Conservation (phyloP, 2,888 invertebrate genomes). For the Idaea aversata region DNA sequence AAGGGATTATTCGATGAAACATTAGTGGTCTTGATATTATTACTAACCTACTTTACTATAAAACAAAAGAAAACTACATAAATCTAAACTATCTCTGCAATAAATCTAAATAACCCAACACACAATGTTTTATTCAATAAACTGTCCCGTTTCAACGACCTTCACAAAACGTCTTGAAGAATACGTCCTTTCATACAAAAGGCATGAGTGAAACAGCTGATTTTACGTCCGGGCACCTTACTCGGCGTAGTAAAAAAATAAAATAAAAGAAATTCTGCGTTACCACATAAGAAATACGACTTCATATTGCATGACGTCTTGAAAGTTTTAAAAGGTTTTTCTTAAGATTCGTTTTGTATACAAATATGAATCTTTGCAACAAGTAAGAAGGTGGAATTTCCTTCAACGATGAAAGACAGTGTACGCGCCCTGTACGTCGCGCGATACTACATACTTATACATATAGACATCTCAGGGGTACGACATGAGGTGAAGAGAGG, state of each 20-base stretch:
- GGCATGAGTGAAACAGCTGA: conserved; percentile 59
- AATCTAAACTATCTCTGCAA: not conserved
- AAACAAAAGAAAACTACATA: not conserved
- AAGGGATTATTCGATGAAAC: conserved; percentile 69
- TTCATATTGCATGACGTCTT: conserved; percentile 14
- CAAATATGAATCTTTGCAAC: conserved; percentile 12
- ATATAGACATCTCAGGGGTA: no score
- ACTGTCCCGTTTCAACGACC: not conserved
- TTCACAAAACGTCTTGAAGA: conserved; percentile 5
- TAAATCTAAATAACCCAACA: not conserved
- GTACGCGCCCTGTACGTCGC: no score
- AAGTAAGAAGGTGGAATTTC: not conserved
- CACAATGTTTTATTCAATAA: not conserved
- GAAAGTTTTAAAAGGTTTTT: not conserved
- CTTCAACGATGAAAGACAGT: not conserved
- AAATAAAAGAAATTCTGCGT: conserved; percentile 11
- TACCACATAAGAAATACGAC: conserved; percentile 9
- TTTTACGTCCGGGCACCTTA: conserved; percentile 62
- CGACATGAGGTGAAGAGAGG: no score
- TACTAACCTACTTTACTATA: conserved; percentile 45
- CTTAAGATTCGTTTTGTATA: conserved; percentile 2
- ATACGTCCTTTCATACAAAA: conserved; percentile 21
- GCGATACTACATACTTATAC: no score
- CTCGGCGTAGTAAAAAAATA: conserved; percentile 42
- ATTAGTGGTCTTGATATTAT: conserved; percentile 53